Percentiles rank a stretch among this genome's conserved stretches.
Evolutionary conservation across 2,888 invertebrate species (phyloP).

Genomic region (Scrobipalpa atriplicella): DNA sequence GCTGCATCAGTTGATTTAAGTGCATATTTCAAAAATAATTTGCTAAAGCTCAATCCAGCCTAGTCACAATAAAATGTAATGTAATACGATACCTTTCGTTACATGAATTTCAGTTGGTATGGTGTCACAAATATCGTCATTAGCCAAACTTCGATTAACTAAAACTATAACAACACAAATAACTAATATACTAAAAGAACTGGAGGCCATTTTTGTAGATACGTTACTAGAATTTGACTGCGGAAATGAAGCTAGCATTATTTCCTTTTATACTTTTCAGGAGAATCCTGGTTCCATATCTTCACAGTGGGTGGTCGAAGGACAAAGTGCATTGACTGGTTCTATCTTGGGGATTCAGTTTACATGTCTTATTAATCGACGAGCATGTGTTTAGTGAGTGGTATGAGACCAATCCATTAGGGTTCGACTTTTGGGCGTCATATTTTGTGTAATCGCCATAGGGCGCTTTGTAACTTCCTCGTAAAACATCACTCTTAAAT

Average conservation of each 20-base stretch:
- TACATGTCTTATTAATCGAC: background rate
- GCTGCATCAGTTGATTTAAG: no score
- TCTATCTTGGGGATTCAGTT: background rate
- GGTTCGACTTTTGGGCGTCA: background rate
- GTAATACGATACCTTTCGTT: slow-evolving; percentile 86
- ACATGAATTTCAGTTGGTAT: slow-evolving; percentile 93
- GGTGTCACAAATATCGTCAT: slow-evolving; percentile 92
- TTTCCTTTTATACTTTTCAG: slow-evolving; percentile 27
- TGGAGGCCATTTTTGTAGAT: slow-evolving; percentile 18
- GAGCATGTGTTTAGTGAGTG: background rate
- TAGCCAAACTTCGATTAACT: slow-evolving; percentile 37
- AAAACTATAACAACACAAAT: slow-evolving; percentile 6
- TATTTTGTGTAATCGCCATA: background rate
- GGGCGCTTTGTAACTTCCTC: background rate
- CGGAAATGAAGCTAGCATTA: background rate
- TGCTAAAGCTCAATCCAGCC: no score
- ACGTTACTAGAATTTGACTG: background rate
- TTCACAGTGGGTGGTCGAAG: slow-evolving; percentile 13
- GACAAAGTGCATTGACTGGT: slow-evolving; percentile 31
- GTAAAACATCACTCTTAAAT: slow-evolving; percentile 12
- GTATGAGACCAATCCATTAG: slow-evolving; percentile 8
- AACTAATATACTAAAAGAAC: slow-evolving; percentile 10
- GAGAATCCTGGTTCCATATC: background rate
- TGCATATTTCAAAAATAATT: no score
- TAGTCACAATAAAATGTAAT: no score